Percentiles rank a stretch among this genome's conserved stretches.
phyloP scores from a whole-genome alignment of 2,113 vertebrate species.

The Eulemur rufifrons region DNA sequence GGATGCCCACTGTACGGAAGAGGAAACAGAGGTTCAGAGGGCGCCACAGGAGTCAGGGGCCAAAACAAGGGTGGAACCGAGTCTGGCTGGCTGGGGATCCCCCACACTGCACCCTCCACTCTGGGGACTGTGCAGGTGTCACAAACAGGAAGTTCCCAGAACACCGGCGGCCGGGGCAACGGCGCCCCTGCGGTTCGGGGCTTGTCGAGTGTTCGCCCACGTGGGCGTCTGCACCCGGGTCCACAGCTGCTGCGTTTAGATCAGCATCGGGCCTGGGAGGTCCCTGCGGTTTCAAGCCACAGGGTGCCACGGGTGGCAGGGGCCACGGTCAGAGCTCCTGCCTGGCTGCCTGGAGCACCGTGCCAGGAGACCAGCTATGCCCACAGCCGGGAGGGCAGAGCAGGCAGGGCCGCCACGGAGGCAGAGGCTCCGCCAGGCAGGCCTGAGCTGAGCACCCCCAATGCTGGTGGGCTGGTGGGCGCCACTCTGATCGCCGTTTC shows the following conservation, averaged over 20 bases:
- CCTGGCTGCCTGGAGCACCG: too few relatives aligned
- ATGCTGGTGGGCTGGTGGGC: rapidly evolving
- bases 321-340: rapidly evolving
- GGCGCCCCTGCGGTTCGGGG: not conserved
- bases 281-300: not conserved
- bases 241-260: rapidly evolving
- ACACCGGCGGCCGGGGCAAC: not conserved
- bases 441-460: too few relatives aligned
- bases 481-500: not conserved
- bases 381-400: too few relatives aligned
- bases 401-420: rapidly evolving
- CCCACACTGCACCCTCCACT: not conserved
- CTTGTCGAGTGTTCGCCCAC: not conserved
- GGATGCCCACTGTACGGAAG: rapidly evolving
- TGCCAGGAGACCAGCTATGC: not conserved
- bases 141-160: constrained; percentile 63
- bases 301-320: not conserved
- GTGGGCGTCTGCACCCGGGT: rapidly evolving
- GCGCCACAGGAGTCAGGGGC: not conserved
- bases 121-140: not conserved
- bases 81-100: too few relatives aligned
- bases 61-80: not conserved
- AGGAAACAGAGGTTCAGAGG: not conserved
- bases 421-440: rapidly evolving
- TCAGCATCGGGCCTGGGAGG: not conserved